Evolutionary conservation across 2,888 invertebrate species (phyloP), one percentile per base, ranked within the genome.

Genomic region (Parasteatoda lunata): DNA sequence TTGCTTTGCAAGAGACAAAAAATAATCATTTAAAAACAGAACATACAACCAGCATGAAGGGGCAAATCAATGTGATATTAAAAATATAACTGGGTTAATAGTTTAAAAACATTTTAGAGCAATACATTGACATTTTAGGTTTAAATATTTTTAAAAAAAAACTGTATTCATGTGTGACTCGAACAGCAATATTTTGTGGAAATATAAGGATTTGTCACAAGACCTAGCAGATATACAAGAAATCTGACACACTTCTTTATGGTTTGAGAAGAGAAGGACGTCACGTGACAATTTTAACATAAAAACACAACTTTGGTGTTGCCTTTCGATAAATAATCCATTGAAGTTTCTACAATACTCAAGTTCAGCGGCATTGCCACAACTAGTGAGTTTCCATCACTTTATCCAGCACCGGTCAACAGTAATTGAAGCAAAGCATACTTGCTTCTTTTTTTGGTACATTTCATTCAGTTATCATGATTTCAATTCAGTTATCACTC

Each of bases 351-450:
- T 48, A 49, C n/a, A 4, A 49, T 71, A 11, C 51, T 72, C 9
- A 8, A 59, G 59, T 59, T 59, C 59, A 8, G 59, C 0, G 59
- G 59, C 59, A 59, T 13, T 59, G 59, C 59, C 59, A 59, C 59
- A 59, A n/a, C 9, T 59, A 59, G 9, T 59, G 80, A 85, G 76
- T 71, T 79, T 80, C 51, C 83, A 65, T 77, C 80, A 80, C 66
- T 85, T n/a, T 76, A 45, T 70, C 30, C 54, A 81, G 85, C 85
- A 86, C 80, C 85, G 85, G 85, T 86, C 77, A 81, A 71, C 75
- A 71, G 48, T 76, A 13, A 78, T 13, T 65, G 49, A 64, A 65
- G 13, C n/a, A 45, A 64, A 65, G 13, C n/a, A 45, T 77, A 49
- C 30, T 52, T n/a, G 51, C 52, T 30, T 30, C 1, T 8, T 30